A percentile compares a stretch with the other conserved stretches of the same genome.
Evolutionary conservation across 1,140 invertebrate species (phyloP).

Genomic region (Drosophila pruinosa): DNA sequence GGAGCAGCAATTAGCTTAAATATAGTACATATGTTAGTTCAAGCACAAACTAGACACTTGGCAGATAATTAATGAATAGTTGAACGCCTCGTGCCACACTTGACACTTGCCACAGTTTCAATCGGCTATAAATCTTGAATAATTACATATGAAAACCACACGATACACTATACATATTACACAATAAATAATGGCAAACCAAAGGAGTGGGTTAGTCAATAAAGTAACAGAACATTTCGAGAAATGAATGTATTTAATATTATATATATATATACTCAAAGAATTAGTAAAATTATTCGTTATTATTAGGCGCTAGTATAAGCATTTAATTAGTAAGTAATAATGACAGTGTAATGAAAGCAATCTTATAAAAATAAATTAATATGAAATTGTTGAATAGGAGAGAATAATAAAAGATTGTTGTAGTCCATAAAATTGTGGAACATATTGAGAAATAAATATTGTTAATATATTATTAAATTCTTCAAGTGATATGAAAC

Average conservation of each 20-base stretch:
- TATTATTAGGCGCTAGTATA: too few species aligned
- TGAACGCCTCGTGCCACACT: background rate
- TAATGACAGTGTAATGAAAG: too few species aligned
- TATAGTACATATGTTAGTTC: background rate
- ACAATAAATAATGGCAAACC: background rate
- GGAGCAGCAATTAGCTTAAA: slow-evolving; percentile 5
- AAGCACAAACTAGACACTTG: background rate
- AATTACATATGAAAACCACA: background rate
- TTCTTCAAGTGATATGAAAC: too few species aligned
- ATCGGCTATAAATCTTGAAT: background rate
- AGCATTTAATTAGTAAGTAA: too few species aligned
- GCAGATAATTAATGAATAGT: background rate
- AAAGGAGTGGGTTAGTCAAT: background rate
- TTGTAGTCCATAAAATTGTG: too few species aligned
- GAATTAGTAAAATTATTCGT: too few species aligned
- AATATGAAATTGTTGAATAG: too few species aligned
- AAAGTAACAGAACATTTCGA: too few species aligned
- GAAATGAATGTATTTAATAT: background rate
- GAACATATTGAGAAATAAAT: background rate
- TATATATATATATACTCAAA: too few species aligned
- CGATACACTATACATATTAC: background rate
- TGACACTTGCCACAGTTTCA: background rate
- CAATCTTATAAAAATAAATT: too few species aligned
- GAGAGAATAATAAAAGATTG: too few species aligned
- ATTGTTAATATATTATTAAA: background rate